Base-by-base conservation (phyloP, 1,140 invertebrate species). In the Holotrichia oblita region DNA sequence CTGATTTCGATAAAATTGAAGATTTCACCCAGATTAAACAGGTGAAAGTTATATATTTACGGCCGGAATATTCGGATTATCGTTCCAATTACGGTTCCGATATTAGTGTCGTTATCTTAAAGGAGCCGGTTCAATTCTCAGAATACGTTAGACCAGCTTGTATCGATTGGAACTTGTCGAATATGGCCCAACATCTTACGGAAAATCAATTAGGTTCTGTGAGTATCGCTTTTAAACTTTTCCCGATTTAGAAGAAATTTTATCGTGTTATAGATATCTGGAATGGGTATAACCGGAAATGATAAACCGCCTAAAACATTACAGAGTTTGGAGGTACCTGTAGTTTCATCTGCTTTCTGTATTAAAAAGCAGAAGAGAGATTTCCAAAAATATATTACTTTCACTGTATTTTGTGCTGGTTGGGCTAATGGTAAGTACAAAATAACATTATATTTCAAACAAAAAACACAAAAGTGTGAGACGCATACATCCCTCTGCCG, bases 51-150 rank as follows among this genome's bases (percentile, higher is more conserved):
- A 76, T n/a, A 85, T 88, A 2, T 73, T 85, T 40, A 61, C 86
- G 87, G 22, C 80, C 82, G 24, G 80, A 84, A 0, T 89, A 88
- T 83, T 84, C 87, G 72, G 88, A 89, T 82, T 80, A 84, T 41
- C 83, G 85, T 48, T 87, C 87, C 73, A 89, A 89, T 73, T 89
- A 88, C 77, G 87, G 84, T 6, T 88, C 88, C 10, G 88, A 89
- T 79, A 79, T 88, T 12, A 87, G 88, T n/a, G 77, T 89, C 24
- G 42, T 89, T 3, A 80, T 88, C 73, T 79, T 89, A 17, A 79
- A 83, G 17, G 77, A 74, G 61, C 76, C 83, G 7, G 87, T 84
- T 6, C 10, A 78, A 7, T 82, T 88, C 2, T 82, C 83, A 42
- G 40, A 80, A 0, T 40, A 73, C 41, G 84, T 89, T 14, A 81